Evolutionary conservation across 2,888 invertebrate species (phyloP), one percentile per base, ranked within the genome.

Genomic region (Conops quadrifasciatus): DNA sequence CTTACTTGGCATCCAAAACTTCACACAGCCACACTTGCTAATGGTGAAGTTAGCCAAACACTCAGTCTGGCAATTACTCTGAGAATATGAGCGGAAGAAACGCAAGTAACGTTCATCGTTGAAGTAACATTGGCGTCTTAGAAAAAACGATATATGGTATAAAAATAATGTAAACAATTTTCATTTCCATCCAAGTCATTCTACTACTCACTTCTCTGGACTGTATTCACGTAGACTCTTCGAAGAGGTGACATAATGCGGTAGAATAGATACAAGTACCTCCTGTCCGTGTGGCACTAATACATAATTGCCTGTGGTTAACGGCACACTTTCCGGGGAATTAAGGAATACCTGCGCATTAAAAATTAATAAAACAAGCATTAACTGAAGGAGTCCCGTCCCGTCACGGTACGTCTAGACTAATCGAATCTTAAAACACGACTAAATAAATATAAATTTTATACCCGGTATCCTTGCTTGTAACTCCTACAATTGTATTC

Each of bases 161-260:
- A 56, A 53, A 13, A 43, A 51, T 16, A 28, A 36, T 7, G 26
- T 45, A 51, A 16, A 13, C 56, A 56, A 62, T n/a, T 26, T 26
- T 9, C 9, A 47, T 26, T n/a, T n/a, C n/a, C n/a, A n/a, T n/a
- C n/a, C n/a, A n/a, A n/a, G n/a, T n/a, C n/a, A 5, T 26, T n/a
- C 24, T 45, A 15, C n/a, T 63, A 58, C 66, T 67, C 75, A 84
- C 84, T 83, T 80, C 89, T 89, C 77, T 85, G 84, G 78, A 2
- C 74, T 87, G 77, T 91, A 92, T 67, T 88, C 87, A 74, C 86
- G 87, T 15, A 92, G 86, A 74, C 89, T 90, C 65, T 88, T 87
- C 1, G 91, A 90, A 0, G 92, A 92, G 15, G 90, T 90, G 88
- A 92, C 91, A 89, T 92, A 91, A 80, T 91, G 90, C 7, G 92